phyloP scores from a whole-genome alignment of 2,797 vertebrate species.

The Pangasius krempfi region DNA sequence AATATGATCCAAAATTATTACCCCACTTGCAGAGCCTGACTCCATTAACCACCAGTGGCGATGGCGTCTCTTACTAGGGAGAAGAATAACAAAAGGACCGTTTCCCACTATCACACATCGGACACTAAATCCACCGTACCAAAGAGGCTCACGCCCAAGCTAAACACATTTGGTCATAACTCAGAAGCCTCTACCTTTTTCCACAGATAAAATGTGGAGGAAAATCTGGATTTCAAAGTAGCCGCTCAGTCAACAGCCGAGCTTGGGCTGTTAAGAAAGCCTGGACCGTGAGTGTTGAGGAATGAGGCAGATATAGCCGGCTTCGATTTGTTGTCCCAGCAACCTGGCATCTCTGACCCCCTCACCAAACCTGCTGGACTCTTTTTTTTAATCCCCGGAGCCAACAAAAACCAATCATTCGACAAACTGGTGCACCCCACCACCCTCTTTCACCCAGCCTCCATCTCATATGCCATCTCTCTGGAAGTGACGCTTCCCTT shows the following conservation, averaged over 20 bases:
- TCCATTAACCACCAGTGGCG: constrained; percentile 61
- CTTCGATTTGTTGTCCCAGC: constrained; percentile 87
- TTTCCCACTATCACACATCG: constrained; percentile 78
- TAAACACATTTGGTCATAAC: constrained; percentile 91
- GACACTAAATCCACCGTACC: constrained; percentile 81
- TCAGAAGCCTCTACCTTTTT: constrained; percentile 86
- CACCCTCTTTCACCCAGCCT: constrained; percentile 65
- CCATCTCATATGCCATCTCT: constrained; percentile 74
- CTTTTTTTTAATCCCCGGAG: constrained; percentile 51
- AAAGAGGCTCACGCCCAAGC: constrained; percentile 76
- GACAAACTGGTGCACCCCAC: constrained; percentile 79
- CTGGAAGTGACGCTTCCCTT: constrained; percentile 76
- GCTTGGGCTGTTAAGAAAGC: constrained; percentile 27
- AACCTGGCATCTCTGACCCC: constrained; percentile 72
- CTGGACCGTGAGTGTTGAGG: constrained; percentile 64
- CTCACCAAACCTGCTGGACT: constrained; percentile 58
- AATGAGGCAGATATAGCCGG: constrained; percentile 84
- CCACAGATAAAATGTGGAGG: constrained; percentile 80
- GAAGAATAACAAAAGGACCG: constrained; percentile 60
- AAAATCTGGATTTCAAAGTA: constrained; percentile 31
- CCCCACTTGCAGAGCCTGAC: constrained; percentile 52
- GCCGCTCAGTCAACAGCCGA: constrained; percentile 17
- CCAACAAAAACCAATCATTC: constrained; percentile 78
- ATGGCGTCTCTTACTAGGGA: constrained; percentile 53
- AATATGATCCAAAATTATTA: constrained; percentile 54